These are phyloP conservation scores for Rhynchomys soricoides DNA, from an alignment of 2,113 vertebrate genomes.

Conservation along the genomic window DNA sequence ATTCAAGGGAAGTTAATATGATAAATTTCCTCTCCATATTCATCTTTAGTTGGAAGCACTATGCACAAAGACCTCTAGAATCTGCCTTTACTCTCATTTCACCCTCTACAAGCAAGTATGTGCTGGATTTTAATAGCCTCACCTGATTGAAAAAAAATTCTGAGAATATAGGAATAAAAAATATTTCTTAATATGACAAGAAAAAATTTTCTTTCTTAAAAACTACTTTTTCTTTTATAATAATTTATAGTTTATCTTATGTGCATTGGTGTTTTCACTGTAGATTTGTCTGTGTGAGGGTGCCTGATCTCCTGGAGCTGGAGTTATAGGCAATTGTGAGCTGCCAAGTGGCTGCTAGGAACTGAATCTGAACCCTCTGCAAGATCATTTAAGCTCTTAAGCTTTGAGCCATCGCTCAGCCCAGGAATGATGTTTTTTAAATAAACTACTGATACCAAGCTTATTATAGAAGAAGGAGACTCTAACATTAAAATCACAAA, in stretches of 20 bases:
- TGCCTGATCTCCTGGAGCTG: not conserved
- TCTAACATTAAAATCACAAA: not conserved
- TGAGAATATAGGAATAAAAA: conserved; percentile 2
- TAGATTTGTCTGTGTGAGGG: not conserved
- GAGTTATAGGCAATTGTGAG: not conserved
- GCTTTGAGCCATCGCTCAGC: not conserved
- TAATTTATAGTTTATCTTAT: not conserved
- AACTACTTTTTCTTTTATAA: not conserved
- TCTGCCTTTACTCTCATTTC: accelerated
- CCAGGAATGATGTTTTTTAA: not conserved
- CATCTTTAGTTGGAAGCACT: not conserved
- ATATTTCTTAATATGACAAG: not conserved
- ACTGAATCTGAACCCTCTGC: not conserved
- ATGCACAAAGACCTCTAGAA: not conserved
- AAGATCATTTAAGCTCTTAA: not conserved
- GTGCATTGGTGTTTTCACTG: not conserved
- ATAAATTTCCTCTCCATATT: not conserved
- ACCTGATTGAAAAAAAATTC: not conserved
- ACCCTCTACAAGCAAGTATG: not conserved
- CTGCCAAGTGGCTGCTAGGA: not conserved
- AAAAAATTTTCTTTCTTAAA: not conserved
- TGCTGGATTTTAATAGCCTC: not conserved
- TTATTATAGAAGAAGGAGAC: not conserved
- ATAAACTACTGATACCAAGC: not conserved
- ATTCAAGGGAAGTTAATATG: conserved; percentile 38